Percentiles rank a stretch among this genome's conserved stretches.
These are phyloP conservation scores for Chlorocebus sabaeus DNA, from an alignment of 2,113 vertebrate species.

Conservation along the genomic window DNA sequence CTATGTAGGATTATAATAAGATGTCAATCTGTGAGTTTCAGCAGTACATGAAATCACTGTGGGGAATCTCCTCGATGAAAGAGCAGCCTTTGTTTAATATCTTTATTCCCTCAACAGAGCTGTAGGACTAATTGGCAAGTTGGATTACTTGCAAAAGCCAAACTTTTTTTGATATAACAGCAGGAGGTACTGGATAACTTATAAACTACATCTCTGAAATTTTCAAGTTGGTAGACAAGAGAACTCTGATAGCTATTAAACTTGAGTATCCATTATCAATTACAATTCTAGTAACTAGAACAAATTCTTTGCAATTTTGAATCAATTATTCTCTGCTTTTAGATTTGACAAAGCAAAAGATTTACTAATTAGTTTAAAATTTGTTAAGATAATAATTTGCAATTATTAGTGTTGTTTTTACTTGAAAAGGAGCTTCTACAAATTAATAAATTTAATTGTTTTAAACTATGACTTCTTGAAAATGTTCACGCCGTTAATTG, in stretches of 20 bases:
- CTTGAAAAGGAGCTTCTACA: neutral
- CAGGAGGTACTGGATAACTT: conserved; percentile 1
- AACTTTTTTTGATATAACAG: neutral
- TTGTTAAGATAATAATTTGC: neutral
- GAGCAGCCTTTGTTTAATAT: conserved; percentile 33
- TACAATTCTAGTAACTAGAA: neutral
- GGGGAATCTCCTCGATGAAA: conserved; percentile 16
- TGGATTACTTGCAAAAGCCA: conserved; percentile 37
- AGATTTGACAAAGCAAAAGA: conserved; percentile 8
- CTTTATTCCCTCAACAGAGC: conserved; percentile 44
- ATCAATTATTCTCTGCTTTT: neutral
- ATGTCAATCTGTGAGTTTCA: conserved; percentile 35
- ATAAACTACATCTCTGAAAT: conserved; percentile 5
- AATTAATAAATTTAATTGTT: neutral
- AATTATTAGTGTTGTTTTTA: neutral
- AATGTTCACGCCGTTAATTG: neutral
- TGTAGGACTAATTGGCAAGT: conserved; percentile 32
- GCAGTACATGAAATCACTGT: conserved; percentile 30
- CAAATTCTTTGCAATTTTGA: neutral
- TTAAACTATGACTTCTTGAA: neutral
- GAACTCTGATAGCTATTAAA: neutral
- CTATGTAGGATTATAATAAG: neutral
- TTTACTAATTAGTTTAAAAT: neutral
- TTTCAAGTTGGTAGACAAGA: neutral
- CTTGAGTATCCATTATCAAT: neutral